Conservation (phyloP, 2,888 invertebrate genomes). For the Trilocha varians region DNA sequence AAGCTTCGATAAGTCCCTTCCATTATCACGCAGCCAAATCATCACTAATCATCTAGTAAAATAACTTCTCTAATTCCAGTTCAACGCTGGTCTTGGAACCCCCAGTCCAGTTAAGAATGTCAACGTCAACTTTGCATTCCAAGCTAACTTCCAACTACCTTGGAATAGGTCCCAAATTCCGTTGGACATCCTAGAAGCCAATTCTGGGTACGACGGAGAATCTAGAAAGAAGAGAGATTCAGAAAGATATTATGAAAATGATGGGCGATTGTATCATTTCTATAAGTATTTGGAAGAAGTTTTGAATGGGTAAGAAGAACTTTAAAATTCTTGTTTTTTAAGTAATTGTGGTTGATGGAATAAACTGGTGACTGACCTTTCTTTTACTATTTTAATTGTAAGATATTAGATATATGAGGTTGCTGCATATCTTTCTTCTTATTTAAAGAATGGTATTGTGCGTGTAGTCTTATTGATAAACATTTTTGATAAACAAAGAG, state of each 20-base stretch:
- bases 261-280: conserved; percentile 50
- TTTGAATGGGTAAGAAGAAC: conserved; percentile 45
- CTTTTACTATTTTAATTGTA: too few relatives aligned
- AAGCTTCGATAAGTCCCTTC: too few relatives aligned
- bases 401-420: too few relatives aligned
- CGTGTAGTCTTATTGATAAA: too few relatives aligned
- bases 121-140: conserved; percentile 57
- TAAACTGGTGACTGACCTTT: too few relatives aligned
- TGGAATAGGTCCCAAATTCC: conserved; percentile 63
- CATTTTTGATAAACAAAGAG: too few relatives aligned
- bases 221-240: conserved; percentile 39
- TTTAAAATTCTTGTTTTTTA: too few relatives aligned
- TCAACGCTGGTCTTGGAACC: conserved; percentile 52
- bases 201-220: conserved; percentile 39
- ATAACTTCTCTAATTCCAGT: conserved; percentile 24
- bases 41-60: background rate
- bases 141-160: conserved; percentile 61
- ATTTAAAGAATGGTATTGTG: too few relatives aligned
- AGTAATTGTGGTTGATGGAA: too few relatives aligned
- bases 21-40: too few relatives aligned
- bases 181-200: conserved; percentile 43
- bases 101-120: conserved; percentile 46
- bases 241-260: conserved; percentile 33
- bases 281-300: conserved; percentile 51
- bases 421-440: too few relatives aligned